Conservation (phyloP, 2,797 vertebrate genomes). For the Uromys caudimaculatus region DNA sequence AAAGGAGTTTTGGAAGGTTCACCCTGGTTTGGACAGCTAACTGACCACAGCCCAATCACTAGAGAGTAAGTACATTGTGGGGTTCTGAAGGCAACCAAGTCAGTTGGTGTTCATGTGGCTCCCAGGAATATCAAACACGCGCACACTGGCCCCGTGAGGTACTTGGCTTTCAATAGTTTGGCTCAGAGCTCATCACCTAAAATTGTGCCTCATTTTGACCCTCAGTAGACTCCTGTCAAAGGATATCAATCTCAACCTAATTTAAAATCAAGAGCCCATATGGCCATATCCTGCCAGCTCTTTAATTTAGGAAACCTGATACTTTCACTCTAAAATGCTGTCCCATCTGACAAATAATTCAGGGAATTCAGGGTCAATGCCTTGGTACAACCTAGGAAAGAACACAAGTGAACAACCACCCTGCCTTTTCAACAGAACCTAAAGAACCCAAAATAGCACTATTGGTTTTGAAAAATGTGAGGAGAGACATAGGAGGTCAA, state of each 20-base stretch:
- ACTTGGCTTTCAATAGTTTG: not conserved
- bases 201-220: conserved; percentile 56
- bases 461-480: conserved; percentile 55
- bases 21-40: conserved; percentile 62
- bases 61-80: not conserved
- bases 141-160: conserved; percentile 16
- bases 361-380: conserved; percentile 22
- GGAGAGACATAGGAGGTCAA: conserved; percentile 36
- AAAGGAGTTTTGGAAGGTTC: conserved; percentile 68
- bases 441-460: conserved; percentile 50
- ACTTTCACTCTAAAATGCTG: conserved; percentile 45
- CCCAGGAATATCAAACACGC: not conserved
- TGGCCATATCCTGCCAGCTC: conserved; percentile 2
- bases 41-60: conserved; percentile 31
- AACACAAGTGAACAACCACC: conserved; percentile 44
- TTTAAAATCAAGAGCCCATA: conserved; percentile 63
- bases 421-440: conserved; percentile 11
- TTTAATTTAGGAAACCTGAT: conserved; percentile 60
- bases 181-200: conserved; percentile 13
- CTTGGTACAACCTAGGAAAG: not conserved
- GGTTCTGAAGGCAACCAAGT: not conserved
- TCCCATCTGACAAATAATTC: conserved; percentile 1
- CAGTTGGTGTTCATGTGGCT: not conserved
- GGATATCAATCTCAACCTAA: conserved; percentile 51
- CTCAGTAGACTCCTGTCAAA: conserved; percentile 49